Evolutionary conservation across 2,797 vertebrate genomes (phyloP).

Genomic region (Anabacerthia variegaticeps): DNA sequence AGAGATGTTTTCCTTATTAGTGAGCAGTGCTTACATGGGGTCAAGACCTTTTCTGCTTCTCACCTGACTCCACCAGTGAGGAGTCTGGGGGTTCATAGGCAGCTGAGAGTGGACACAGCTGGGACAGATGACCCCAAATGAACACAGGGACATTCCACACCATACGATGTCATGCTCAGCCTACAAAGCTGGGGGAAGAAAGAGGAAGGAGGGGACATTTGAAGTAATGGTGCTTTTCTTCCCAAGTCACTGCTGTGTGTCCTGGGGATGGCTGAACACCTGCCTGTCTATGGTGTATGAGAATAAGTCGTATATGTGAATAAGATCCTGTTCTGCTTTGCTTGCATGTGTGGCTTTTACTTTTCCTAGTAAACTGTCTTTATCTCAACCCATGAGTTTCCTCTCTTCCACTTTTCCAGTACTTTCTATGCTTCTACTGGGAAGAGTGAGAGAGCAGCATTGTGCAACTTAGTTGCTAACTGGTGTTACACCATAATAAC

Average conservation of each 20-base stretch:
- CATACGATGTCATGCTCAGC: background rate
- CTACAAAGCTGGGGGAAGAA: background rate
- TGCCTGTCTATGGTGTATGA: too few species aligned
- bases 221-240: background rate
- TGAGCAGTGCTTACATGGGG: background rate
- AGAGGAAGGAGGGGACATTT: background rate
- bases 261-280: background rate
- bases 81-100: too few species aligned
- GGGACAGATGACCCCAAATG: background rate
- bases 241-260: background rate
- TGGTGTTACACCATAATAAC: background rate
- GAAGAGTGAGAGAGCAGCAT: background rate
- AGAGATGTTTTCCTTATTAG: background rate
- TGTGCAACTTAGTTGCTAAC: background rate
- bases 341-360: accelerated
- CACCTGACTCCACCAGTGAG: background rate
- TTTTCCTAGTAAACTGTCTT: background rate
- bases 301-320: background rate
- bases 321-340: background rate
- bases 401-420: background rate
- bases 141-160: background rate
- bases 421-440: background rate
- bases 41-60: background rate
- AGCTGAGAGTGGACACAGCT: background rate
- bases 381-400: background rate